These are phyloP conservation scores for Spea hammondii DNA, from an alignment of 2,797 vertebrate genomes.

Conservation along the genomic window DNA sequence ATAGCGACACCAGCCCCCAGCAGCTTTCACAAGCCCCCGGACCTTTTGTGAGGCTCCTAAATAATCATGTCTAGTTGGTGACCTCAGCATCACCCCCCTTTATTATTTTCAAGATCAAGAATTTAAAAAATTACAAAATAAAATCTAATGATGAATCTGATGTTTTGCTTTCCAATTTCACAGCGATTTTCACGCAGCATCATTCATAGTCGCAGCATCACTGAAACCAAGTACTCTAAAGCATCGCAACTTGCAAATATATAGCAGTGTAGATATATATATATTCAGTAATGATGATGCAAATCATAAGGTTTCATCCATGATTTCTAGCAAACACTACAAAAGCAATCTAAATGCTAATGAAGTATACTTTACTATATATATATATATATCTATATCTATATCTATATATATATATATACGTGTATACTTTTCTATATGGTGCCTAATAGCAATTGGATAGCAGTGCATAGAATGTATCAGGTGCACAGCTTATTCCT, in stretches of 20 bases:
- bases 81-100: slow-evolving; percentile 35
- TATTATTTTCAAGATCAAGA: slow-evolving; percentile 27
- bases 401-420: too few relatives aligned
- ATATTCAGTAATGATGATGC: too few relatives aligned
- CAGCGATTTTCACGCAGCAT: slow-evolving; percentile 25
- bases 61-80: slow-evolving; percentile 37
- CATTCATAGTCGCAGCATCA: too few relatives aligned
- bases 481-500: slow-evolving; percentile 11
- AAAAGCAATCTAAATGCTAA: too few relatives aligned
- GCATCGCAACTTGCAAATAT: too few relatives aligned
- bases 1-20: slow-evolving; percentile 46
- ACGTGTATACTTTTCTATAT: not conserved
- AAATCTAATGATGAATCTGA: not conserved
- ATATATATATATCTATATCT: too few relatives aligned
- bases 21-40: slow-evolving; percentile 34
- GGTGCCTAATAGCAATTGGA: too few relatives aligned
- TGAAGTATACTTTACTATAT: not conserved
- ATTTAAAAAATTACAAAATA: slow-evolving; percentile 18
- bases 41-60: slow-evolving; percentile 34
- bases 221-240: too few relatives aligned
- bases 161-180: slow-evolving; percentile 29
- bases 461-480: slow-evolving; percentile 1
- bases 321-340: too few relatives aligned
- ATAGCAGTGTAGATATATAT: too few relatives aligned
- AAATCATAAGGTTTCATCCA: too few relatives aligned